A percentile compares a stretch with the other conserved stretches of the same genome.
Conservation (phyloP, 1,140 invertebrate genomes). For the Mactra quadrangularis region DNA sequence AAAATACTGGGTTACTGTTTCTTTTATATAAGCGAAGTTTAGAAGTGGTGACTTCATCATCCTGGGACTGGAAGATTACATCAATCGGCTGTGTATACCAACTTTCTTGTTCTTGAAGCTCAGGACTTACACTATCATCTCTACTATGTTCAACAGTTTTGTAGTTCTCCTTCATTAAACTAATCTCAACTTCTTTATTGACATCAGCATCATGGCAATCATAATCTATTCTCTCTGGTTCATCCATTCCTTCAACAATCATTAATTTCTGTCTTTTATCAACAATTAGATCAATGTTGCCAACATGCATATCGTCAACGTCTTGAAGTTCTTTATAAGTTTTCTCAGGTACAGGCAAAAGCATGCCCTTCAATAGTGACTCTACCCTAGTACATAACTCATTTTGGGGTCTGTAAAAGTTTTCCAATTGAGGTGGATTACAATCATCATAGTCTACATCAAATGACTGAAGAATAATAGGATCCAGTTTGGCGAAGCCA, state of each 20-base stretch:
- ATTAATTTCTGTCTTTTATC: background rate
- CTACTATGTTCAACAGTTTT: slow-evolving; percentile 22
- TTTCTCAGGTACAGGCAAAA: slow-evolving; percentile 61
- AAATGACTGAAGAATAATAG: slow-evolving; percentile 18
- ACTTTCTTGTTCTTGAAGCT: slow-evolving; percentile 71
- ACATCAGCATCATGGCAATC: background rate
- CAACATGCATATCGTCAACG: slow-evolving; percentile 34
- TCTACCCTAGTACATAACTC: slow-evolving; percentile 72
- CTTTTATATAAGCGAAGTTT: slow-evolving; percentile 70
- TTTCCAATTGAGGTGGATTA: slow-evolving; percentile 24
- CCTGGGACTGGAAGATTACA: slow-evolving; percentile 62
- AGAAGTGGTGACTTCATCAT: slow-evolving; percentile 50
- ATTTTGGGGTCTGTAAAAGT: slow-evolving; percentile 41
- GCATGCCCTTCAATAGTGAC: slow-evolving; percentile 71
- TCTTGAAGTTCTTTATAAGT: slow-evolving; percentile 59
- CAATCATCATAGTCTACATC: slow-evolving; percentile 5
- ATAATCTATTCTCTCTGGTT: background rate
- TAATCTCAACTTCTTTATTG: background rate
- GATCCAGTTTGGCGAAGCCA: slow-evolving; percentile 47
- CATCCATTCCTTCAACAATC: no score
- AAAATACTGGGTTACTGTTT: slow-evolving; percentile 68
- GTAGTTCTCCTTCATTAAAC: background rate
- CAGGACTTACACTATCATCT: slow-evolving; percentile 68
- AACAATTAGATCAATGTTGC: slow-evolving; percentile 2
- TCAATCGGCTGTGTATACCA: slow-evolving; percentile 75